Evolutionary conservation across 53 echinoderm and acorn worm species (phyloP), one percentile per base, ranked within the genome.

Genomic region (Paracentrotus lividus): DNA sequence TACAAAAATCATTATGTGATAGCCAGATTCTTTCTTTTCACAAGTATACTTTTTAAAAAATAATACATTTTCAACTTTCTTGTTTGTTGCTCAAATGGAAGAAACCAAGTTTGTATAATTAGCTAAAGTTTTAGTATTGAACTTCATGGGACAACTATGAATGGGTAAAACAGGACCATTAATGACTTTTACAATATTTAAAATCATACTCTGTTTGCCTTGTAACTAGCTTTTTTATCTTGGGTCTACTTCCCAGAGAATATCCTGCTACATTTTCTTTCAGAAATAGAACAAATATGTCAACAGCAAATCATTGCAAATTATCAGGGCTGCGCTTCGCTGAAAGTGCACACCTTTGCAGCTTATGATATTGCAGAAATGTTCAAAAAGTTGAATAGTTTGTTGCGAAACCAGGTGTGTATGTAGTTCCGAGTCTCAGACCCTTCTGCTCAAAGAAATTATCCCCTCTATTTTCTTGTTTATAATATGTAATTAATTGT

Each of bases 271-370:
- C 64, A 64, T 75, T 13, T 75, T 75, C 42, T 1, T 49, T 85
- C 47, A 53, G 27, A 85, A 85, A 85, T 85, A 85, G 85, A 85
- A 51, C 85, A 53, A 85, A 51, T 49, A 85, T 85, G 43, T 85
- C 85, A 85, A 44, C 51, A 29, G 29, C 85, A 52, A 85, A 85
- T 53, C 8, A 53, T 45, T 44, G 31, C 24, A 85, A 52, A 85
- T 85, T 85, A 85, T 85, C 85, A 26, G 54, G 24, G 16, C 1
- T 29, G 15, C 29, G 54, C 45, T 52, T 10, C 24, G 32, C 51
- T 85, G 31, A 51, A 16, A 31, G 49, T 49, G 43, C 49, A 47
- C 47, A 32, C 85, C 85, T 49, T 49, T 27, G 3, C 53, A n/a
- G 49, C 31, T 52, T 85, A 53, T 85, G 49, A 85, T 85, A 53